A percentile compares a stretch with the other conserved stretches of the same genome.
These are phyloP conservation scores for Peucedramus taeniatus DNA, from an alignment of 2,113 vertebrate genomes.

Conservation along the genomic window DNA sequence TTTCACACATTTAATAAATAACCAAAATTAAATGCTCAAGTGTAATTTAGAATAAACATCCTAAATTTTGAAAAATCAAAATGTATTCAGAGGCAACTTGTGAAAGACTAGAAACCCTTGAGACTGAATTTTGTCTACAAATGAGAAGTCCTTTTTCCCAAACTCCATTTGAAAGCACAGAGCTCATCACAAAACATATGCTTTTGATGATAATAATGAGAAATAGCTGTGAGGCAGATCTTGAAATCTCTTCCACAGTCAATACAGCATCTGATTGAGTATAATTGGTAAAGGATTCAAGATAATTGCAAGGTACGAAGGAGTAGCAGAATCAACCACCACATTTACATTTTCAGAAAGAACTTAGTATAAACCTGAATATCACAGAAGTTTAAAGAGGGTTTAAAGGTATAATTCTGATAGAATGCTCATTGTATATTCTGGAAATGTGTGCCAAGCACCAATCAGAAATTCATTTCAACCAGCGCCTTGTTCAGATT, in stretches of 20 bases:
- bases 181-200: not conserved
- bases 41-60: not conserved
- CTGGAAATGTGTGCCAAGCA: not conserved
- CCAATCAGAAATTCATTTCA: not conserved
- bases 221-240: not conserved
- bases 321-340: not conserved
- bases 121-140: not conserved
- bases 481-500: not conserved
- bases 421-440: not conserved
- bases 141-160: not conserved
- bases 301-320: not conserved
- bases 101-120: not conserved
- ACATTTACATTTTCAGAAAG: not conserved
- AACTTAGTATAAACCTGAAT: not conserved
- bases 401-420: not conserved
- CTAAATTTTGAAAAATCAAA: not conserved
- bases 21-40: not conserved
- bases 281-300: not conserved
- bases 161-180: not conserved
- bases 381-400: not conserved
- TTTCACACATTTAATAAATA: not conserved
- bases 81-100: not conserved
- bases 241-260: conserved; percentile 9
- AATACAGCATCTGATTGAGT: not conserved
- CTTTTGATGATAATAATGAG: conserved; percentile 16